Evolutionary conservation across 2,888 invertebrate species (phyloP).

Genomic region (Mechanitis mazaeus): DNA sequence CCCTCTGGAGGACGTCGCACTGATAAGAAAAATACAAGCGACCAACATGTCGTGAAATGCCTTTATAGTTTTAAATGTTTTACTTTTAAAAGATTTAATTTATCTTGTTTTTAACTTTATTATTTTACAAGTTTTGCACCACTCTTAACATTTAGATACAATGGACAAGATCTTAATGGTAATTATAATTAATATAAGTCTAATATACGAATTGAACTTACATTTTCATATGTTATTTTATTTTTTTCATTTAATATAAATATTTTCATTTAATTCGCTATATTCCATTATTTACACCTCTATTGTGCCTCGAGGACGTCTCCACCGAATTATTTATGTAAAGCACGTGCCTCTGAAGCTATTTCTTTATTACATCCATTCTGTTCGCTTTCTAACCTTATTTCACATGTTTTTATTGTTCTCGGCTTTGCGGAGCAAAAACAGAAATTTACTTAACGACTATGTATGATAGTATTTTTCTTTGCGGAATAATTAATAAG

Average conservation of each 20-base stretch:
- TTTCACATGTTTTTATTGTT: slow-evolving; percentile 55
- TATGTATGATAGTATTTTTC: slow-evolving; percentile 25
- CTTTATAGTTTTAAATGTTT: slow-evolving; percentile 6
- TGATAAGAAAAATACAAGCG: slow-evolving; percentile 43
- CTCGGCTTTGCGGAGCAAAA: slow-evolving; percentile 30
- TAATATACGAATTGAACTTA: too few relatives aligned
- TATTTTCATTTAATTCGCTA: slow-evolving; percentile 30
- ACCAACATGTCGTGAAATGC: slow-evolving; percentile 25
- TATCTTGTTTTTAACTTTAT: too few relatives aligned
- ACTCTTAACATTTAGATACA: too few relatives aligned
- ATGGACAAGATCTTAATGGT: too few relatives aligned
- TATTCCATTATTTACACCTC: slow-evolving; percentile 18
- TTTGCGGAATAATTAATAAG: slow-evolving; percentile 24
- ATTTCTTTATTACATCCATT: slow-evolving; percentile 64
- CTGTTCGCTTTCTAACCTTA: slow-evolving; percentile 45
- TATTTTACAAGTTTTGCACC: too few relatives aligned
- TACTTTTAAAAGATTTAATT: not conserved
- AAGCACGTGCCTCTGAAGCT: slow-evolving; percentile 48
- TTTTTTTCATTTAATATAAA: slow-evolving; percentile 24
- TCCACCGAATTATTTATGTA: slow-evolving; percentile 52
- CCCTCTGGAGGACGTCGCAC: slow-evolving; percentile 29
- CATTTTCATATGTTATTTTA: too few relatives aligned
- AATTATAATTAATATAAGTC: too few relatives aligned
- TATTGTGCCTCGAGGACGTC: slow-evolving; percentile 41
- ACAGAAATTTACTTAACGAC: slow-evolving; percentile 28